Percentiles rank a stretch among this genome's conserved stretches.
phyloP scores from a whole-genome alignment of 2,113 vertebrate species.

The Grammomys dolichurus region DNA sequence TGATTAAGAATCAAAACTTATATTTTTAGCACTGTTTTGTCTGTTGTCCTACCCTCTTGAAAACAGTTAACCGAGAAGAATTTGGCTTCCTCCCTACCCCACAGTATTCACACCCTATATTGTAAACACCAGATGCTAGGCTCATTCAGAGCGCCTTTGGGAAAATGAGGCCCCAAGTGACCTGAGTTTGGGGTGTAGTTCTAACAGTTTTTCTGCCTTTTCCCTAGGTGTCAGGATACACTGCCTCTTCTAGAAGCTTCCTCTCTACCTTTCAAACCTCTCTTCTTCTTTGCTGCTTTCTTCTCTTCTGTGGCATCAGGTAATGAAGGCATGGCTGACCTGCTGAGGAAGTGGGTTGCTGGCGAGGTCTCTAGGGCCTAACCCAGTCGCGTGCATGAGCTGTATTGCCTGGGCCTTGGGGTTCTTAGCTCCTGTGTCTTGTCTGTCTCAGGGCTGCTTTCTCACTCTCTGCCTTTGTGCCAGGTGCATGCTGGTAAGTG shows the following conservation, averaged over 20 bases:
- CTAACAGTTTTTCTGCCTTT: slow-evolving; percentile 79
- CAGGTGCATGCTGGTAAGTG: not conserved
- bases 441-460: not conserved
- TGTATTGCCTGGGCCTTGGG: slow-evolving; percentile 44
- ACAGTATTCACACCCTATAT: not conserved
- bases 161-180: not conserved
- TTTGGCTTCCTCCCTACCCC: not conserved
- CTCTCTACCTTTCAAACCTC: slow-evolving; percentile 69
- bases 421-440: not conserved
- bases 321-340: slow-evolving; percentile 42
- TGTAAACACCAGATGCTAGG: not conserved
- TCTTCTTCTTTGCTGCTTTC: slow-evolving; percentile 75
- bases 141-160: not conserved
- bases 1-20: not conserved
- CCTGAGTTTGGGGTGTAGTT: not conserved
- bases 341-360: not conserved
- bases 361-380: not conserved
- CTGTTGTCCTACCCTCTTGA: not conserved
- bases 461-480: not conserved
- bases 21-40: not conserved
- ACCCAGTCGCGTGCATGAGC: slow-evolving; percentile 23
- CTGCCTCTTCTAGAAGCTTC: slow-evolving; percentile 78
- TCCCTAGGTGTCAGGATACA: slow-evolving; percentile 79
- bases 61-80: not conserved
- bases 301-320: slow-evolving; percentile 78